Evolutionary conservation across 2,797 vertebrate genomes (phyloP), one percentile per base, ranked within the genome.

Genomic region (Natrix natrix): DNA sequence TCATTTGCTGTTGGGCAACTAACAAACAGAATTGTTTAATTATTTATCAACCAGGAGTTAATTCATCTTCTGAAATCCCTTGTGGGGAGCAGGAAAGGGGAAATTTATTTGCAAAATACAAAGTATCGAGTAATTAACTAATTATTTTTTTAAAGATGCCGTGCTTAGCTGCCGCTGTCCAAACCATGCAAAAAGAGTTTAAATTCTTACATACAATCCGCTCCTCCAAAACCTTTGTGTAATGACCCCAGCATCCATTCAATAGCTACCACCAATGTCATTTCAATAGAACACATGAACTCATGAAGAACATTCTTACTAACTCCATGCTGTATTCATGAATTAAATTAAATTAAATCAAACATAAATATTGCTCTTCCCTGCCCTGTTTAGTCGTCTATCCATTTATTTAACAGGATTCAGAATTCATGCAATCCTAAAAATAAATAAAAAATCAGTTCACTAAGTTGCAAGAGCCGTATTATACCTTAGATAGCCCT

Each of bases 1-100:
- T 87, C 37, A 93, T 94, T 69, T 94, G 90, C 93, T 94, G 94
- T 95, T 92, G 94, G 94, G 94, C 86, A 95, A 93, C 59, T 24
- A 90, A 93, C 66, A 95, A 90, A 94, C 90, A 95, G 94, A 96
- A 94, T 37, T 94, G 56, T 74, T 93, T 95, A 96, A 95, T 95
- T 95, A 94, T 94, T 95, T 96, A 96, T 96, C 96, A 96, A 95
- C 90, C 56, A 95, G 95, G 54, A 5, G 48, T 66, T 94, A 96
- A 95, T 96, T 95, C 92, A 93, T 95, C 92, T 95, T 94, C 93
- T 92, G 59, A 94, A 95, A 95, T 96, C 59, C 91, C 94, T 93
- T 95, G 93, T 52, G 63, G 54, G 94, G 86, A n/a, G 69, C 93
- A 52, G 93, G 83, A 93, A 95, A 59, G 5, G 90, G 94, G 37